Conservation (phyloP, 1,140 invertebrate genomes). For the Drosophila navojoa region DNA sequence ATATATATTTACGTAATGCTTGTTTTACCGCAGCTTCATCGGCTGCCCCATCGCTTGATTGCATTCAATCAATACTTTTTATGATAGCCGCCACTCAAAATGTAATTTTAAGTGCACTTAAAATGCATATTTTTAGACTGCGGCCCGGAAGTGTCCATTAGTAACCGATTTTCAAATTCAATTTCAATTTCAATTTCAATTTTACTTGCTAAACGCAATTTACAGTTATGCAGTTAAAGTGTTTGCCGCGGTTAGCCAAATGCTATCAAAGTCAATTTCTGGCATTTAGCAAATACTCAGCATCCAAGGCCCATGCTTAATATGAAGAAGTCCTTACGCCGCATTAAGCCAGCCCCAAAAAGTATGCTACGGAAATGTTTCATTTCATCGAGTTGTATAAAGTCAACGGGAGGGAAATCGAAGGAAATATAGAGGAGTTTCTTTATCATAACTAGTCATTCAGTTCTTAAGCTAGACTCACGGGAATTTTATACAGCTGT, state of each 20-base stretch:
- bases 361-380: neutral
- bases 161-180: neutral
- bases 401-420: no score
- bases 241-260: neutral
- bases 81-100: neutral
- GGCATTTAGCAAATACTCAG: no score
- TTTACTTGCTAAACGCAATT: neutral
- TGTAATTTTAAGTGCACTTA: conserved; percentile 3
- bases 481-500: no score
- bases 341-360: neutral
- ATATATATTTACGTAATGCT: neutral
- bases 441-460: no score
- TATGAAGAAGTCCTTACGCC: no score
- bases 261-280: no score
- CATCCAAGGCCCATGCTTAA: no score
- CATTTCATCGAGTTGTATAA: no score
- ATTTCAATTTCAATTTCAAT: neutral
- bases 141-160: neutral
- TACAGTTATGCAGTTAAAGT: neutral
- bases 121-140: neutral
- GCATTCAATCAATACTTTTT: neutral
- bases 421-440: no score
- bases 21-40: neutral
- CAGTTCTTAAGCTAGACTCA: no score
- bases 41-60: neutral